Conservation (phyloP, 2,113 vertebrate species). For the Labeo rohita region DNA sequence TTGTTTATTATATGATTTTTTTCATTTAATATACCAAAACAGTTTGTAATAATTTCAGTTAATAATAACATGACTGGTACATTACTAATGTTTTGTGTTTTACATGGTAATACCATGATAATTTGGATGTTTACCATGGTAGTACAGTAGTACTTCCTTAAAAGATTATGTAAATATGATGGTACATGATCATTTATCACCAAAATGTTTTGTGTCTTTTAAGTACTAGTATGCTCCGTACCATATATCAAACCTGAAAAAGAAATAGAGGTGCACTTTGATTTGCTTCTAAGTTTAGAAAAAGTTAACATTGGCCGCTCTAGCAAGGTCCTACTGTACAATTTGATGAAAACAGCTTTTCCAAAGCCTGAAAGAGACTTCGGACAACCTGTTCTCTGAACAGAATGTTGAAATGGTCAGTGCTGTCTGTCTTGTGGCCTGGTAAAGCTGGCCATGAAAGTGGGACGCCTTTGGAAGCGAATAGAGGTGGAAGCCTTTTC, state of each 20-base stretch:
- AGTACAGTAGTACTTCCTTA: not conserved
- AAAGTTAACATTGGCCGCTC: too few species aligned
- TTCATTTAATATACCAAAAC: not conserved
- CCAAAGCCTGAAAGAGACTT: conserved; percentile 19
- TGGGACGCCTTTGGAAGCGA: conserved; percentile 42
- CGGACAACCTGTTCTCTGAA: not conserved
- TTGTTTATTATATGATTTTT: too few species aligned
- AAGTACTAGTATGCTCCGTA: not conserved
- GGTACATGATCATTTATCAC: not conserved
- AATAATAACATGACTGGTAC: not conserved
- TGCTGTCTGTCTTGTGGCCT: not conserved
- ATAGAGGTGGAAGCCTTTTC: conserved; percentile 19
- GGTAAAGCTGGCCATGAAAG: conserved; percentile 3
- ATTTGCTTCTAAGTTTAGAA: too few species aligned
- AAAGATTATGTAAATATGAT: not conserved
- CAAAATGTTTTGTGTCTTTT: not conserved
- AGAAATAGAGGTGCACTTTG: not conserved
- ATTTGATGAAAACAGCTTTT: not conserved
- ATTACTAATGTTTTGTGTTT: not conserved
- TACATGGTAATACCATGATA: not conserved
- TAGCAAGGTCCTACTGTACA: not conserved
- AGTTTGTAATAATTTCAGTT: not conserved
- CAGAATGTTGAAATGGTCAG: not conserved
- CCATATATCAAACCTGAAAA: not conserved
- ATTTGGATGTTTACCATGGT: not conserved